Evolutionary conservation across 2,113 vertebrate genomes (phyloP).

Genomic region (Erinaceus europaeus): DNA sequence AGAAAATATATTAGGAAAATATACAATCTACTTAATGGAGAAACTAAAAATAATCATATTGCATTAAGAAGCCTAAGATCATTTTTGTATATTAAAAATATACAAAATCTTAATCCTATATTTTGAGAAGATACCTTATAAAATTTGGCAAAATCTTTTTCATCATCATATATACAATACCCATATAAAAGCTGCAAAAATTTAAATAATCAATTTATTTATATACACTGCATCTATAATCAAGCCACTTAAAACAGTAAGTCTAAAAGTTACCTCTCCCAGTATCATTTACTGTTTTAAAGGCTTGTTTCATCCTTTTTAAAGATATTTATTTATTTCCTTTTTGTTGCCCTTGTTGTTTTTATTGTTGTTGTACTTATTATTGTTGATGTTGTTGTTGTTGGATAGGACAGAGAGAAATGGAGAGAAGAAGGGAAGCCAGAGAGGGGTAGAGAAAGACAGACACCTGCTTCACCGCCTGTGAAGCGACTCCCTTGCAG

Average conservation of each 20-base stretch:
- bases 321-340: too few species aligned
- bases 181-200: background rate
- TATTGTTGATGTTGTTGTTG: too few species aligned
- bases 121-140: background rate
- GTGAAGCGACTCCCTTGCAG: too few species aligned
- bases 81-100: constrained; percentile 7
- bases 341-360: too few species aligned
- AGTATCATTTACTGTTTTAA: background rate
- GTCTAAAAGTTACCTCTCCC: background rate
- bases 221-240: background rate
- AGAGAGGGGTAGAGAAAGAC: too few species aligned
- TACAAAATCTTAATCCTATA: background rate
- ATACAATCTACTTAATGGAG: background rate
- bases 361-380: too few species aligned
- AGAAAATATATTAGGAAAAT: background rate
- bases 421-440: too few species aligned
- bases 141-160: background rate
- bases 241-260: constrained; percentile 21
- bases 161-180: background rate
- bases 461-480: too few species aligned
- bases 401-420: too few species aligned
- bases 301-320: too few species aligned
- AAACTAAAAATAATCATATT: background rate
- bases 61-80: background rate
- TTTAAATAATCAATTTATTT: background rate